These are phyloP conservation scores for Panagrolaimus sp. DNA, from an alignment of 1,140 invertebrate species.

Conservation along the genomic window DNA sequence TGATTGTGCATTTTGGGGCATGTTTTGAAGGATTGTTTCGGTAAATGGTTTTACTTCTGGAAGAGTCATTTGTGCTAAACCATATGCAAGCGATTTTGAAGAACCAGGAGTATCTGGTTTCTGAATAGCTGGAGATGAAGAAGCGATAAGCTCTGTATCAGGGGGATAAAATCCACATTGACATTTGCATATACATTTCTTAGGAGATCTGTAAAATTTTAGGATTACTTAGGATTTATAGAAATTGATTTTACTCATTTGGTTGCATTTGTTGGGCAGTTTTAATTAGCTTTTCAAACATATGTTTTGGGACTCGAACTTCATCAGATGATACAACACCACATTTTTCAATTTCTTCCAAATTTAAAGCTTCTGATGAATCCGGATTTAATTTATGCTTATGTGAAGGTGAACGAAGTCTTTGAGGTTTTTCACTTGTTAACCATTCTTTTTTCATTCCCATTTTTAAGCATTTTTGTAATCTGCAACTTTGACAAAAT, in stretches of 20 bases:
- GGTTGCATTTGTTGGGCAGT: not conserved
- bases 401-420: not conserved
- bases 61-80: not conserved
- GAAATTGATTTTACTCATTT: not conserved
- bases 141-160: not conserved
- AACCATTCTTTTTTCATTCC: constrained; percentile 8
- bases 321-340: not conserved
- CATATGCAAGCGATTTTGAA: not conserved
- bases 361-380: not conserved
- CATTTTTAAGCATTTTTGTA: constrained; percentile 19
- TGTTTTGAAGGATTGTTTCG: not conserved
- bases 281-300: not conserved
- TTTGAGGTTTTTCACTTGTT: not conserved
- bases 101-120: not conserved
- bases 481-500: constrained; percentile 19
- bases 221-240: not conserved
- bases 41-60: not conserved
- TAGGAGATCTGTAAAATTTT: not conserved
- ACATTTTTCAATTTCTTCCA: not conserved
- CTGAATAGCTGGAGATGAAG: not conserved
- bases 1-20: not conserved
- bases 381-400: not conserved
- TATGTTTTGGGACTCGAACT: not conserved
- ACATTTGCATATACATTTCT: constrained; percentile 19
- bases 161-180: constrained; percentile 18